Conservation (phyloP, 2,797 vertebrate species). For the Chaunax sp. region DNA sequence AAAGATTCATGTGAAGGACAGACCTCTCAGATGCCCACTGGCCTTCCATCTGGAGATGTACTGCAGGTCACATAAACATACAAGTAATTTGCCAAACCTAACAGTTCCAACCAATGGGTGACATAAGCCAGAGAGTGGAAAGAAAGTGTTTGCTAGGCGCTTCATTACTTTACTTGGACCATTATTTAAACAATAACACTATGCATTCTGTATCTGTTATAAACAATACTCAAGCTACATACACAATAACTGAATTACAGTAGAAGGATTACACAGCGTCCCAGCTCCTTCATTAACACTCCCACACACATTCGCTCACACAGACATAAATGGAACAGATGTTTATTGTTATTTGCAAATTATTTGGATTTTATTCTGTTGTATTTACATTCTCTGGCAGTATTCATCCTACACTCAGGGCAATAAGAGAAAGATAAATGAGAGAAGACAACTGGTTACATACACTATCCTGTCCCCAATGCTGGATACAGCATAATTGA, state of each 20-base stretch:
- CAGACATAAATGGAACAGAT: slow-evolving; percentile 34
- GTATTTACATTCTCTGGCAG: slow-evolving; percentile 21
- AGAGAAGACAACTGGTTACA: slow-evolving; percentile 5
- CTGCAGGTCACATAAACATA: slow-evolving; percentile 69
- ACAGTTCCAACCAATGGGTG: slow-evolving; percentile 50
- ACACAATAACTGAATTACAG: not conserved
- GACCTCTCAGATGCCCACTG: slow-evolving; percentile 49
- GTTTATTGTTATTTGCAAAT: slow-evolving; percentile 37
- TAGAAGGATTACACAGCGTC: slow-evolving; percentile 1
- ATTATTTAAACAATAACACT: slow-evolving; percentile 18
- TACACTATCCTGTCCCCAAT: slow-evolving; percentile 13
- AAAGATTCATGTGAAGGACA: too few species aligned
- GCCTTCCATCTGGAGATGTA: slow-evolving; percentile 41
- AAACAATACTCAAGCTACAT: not conserved
- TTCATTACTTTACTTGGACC: slow-evolving; percentile 13
- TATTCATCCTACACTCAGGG: slow-evolving; percentile 13
- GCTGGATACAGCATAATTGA: slow-evolving; percentile 49
- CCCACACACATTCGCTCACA: slow-evolving; percentile 6
- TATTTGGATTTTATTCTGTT: slow-evolving; percentile 27
- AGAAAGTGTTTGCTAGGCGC: slow-evolving; percentile 23
- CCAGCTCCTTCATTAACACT: slow-evolving; percentile 25
- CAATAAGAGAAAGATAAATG: not conserved
- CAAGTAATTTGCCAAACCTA: slow-evolving; percentile 63
- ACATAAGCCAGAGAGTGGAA: slow-evolving; percentile 29
- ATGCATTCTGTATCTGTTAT: not conserved